phyloP scores from a whole-genome alignment of 2,888 invertebrate species.

The Osmoderma eremita region DNA sequence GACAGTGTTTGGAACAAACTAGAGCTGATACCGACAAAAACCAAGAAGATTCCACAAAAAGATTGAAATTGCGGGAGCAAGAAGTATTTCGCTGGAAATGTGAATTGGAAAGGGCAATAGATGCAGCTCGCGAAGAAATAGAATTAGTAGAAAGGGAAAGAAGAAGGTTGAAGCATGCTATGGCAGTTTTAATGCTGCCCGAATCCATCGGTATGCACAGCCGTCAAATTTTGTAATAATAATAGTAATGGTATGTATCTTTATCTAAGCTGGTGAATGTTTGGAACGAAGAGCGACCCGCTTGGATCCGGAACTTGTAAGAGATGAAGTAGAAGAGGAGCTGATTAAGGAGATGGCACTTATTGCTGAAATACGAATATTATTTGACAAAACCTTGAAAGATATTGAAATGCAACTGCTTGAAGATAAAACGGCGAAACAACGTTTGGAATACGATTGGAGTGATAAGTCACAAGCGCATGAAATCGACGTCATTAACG shows the following conservation, averaged over 20 bases:
- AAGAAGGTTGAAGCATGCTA: constrained; percentile 74
- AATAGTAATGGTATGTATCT: too few relatives aligned
- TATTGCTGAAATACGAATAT: constrained; percentile 74
- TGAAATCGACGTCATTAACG: constrained; percentile 77
- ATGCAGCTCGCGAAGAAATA: constrained; percentile 76
- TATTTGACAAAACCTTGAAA: constrained; percentile 70
- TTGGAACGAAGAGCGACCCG: constrained; percentile 76
- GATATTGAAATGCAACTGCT: constrained; percentile 77
- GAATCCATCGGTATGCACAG: constrained; percentile 72
- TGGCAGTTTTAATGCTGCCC: constrained; percentile 74
- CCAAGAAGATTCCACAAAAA: constrained; percentile 74
- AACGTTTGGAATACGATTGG: constrained; percentile 89
- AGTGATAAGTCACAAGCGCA: constrained; percentile 88
- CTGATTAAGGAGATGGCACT: constrained; percentile 79
- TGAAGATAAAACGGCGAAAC: constrained; percentile 82
- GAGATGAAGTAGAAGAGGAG: constrained; percentile 81
- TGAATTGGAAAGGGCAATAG: constrained; percentile 76
- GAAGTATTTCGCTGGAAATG: constrained; percentile 80
- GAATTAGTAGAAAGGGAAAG: constrained; percentile 74
- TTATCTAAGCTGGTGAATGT: constrained; percentile 73
- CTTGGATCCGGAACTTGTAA: constrained; percentile 77
- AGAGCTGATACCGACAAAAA: constrained; percentile 74
- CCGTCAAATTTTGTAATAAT: too few relatives aligned
- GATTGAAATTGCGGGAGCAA: constrained; percentile 72
- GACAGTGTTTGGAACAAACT: constrained; percentile 72